Percentiles rank a stretch among this genome's conserved stretches.
These are phyloP conservation scores for Menura novaehollandiae DNA, from an alignment of 2,113 vertebrate genomes.

Conservation along the genomic window DNA sequence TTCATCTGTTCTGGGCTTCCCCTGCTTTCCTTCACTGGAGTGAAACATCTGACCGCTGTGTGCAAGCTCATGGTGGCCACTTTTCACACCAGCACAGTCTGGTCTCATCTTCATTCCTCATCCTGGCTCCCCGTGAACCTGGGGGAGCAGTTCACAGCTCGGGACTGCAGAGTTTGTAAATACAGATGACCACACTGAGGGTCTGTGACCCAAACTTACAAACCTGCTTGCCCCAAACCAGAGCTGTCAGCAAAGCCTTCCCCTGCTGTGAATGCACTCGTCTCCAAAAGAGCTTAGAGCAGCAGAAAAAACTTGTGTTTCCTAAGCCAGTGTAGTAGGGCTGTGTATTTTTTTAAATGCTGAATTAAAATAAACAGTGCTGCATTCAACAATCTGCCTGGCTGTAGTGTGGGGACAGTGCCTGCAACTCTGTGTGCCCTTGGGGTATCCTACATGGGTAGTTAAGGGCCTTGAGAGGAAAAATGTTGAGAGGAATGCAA, in stretches of 20 bases:
- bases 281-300: slow-evolving; percentile 12
- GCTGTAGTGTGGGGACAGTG: not conserved
- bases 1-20: not conserved
- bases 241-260: slow-evolving; percentile 4
- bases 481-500: not conserved
- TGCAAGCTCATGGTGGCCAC: not conserved
- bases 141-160: not conserved
- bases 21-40: not conserved
- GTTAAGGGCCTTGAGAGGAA: not conserved
- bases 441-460: not conserved
- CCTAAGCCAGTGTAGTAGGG: not conserved
- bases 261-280: not conserved
- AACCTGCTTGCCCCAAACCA: not conserved
- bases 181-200: not conserved
- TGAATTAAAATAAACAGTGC: slow-evolving; percentile 8
- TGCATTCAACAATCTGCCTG: not conserved
- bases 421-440: not conserved
- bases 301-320: slow-evolving; percentile 16
- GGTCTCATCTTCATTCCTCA: rapidly evolving
- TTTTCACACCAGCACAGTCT: not conserved
- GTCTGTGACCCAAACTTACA: not conserved
- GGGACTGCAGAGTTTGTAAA: rapidly evolving
- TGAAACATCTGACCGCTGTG: not conserved
- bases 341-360: not conserved
- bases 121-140: not conserved